Evolutionary conservation across 2,797 vertebrate genomes (phyloP).

Genomic region (Lepus townsendii): DNA sequence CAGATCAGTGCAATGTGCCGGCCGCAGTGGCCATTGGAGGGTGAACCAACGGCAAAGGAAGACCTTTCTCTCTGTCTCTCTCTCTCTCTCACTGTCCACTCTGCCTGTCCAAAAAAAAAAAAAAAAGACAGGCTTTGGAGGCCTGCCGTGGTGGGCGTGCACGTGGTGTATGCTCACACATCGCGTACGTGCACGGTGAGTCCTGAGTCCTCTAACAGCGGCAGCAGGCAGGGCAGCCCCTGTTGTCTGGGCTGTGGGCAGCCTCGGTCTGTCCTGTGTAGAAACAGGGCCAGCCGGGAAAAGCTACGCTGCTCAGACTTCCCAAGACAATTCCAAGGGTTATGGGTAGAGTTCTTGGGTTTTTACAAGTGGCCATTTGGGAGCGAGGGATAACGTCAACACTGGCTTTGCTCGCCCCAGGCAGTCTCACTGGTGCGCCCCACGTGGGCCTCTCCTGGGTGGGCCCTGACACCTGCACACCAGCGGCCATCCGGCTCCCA

Average conservation of each 20-base stretch:
- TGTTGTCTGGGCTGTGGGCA: background rate
- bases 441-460: background rate
- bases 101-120: no score
- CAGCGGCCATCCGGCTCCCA: background rate
- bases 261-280: background rate
- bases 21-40: no score
- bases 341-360: background rate
- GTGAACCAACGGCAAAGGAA: no score
- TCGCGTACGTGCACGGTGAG: fast-evolving
- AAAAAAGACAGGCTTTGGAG: background rate
- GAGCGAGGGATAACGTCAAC: background rate
- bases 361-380: background rate
- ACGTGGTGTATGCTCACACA: background rate
- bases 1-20: no score
- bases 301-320: background rate
- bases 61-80: no score
- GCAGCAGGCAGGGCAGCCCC: background rate
- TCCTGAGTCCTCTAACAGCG: background rate
- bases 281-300: background rate
- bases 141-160: no score
- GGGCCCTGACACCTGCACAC: background rate
- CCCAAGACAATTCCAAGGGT: background rate
- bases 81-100: no score
- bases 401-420: background rate
- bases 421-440: no score